phyloP scores from a whole-genome alignment of 1,140 invertebrate genomes.

The Papilio helenus region DNA sequence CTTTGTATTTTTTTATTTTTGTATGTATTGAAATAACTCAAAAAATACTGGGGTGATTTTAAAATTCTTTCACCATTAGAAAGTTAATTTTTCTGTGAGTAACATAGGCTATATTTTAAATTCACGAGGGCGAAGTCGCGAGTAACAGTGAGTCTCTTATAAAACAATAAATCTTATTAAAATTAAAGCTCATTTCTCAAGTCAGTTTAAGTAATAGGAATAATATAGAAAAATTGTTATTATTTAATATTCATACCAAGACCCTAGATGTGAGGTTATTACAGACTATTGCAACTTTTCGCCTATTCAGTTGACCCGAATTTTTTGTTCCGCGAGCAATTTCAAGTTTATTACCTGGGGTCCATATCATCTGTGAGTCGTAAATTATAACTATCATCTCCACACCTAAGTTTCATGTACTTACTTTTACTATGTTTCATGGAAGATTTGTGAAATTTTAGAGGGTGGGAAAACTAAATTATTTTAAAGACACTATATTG shows the following conservation, averaged over 20 bases:
- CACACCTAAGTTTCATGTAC: conserved; percentile 4
- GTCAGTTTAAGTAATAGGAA: not conserved
- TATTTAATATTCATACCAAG: conserved; percentile 21
- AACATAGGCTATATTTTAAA: no score
- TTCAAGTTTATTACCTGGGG: conserved; percentile 47
- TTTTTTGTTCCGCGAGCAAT: conserved; percentile 49
- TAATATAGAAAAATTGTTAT: not conserved
- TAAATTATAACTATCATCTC: conserved; percentile 33
- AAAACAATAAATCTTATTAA: not conserved
- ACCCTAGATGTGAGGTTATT: conserved; percentile 20
- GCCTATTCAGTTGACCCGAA: conserved; percentile 44
- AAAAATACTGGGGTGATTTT: no score
- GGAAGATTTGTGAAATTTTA: conserved; percentile 23
- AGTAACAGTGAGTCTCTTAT: not conserved
- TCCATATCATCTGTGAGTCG: conserved; percentile 24
- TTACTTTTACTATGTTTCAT: not conserved
- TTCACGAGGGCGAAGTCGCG: no score
- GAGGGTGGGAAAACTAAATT: not conserved
- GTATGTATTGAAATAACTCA: no score
- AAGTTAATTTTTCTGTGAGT: no score
- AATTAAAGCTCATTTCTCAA: not conserved
- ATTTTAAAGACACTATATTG: not conserved
- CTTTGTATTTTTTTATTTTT: no score
- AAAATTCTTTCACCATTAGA: no score
- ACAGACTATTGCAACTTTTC: conserved; percentile 26